These are phyloP conservation scores for Archilochus colubris DNA, from an alignment of 2,113 vertebrate species.

Conservation along the genomic window DNA sequence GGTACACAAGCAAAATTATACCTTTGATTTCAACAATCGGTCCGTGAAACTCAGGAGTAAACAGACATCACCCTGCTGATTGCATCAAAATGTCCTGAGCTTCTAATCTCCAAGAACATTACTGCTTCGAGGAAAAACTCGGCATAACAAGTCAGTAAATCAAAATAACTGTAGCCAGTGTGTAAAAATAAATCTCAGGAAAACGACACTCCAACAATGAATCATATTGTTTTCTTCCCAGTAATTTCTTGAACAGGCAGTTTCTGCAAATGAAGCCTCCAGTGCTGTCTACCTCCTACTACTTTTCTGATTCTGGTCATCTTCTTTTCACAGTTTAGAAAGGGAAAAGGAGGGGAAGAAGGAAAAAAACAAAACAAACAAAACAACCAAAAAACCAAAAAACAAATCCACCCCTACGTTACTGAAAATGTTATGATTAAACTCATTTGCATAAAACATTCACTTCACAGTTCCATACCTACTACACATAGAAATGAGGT, in stretches of 20 bases:
- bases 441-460: neutral
- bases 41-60: neutral
- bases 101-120: neutral
- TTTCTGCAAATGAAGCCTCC: constrained; percentile 57
- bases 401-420: neutral
- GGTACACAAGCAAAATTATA: neutral
- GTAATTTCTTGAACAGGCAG: constrained; percentile 64
- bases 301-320: neutral
- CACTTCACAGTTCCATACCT: neutral
- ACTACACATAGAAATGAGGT: neutral
- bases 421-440: neutral
- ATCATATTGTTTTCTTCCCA: constrained; percentile 74
- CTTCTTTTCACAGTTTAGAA: constrained; percentile 12
- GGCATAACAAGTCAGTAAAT: constrained; percentile 37
- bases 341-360: neutral
- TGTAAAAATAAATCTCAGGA: constrained; percentile 61
- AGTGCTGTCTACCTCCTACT: neutral
- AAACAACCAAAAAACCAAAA: neutral
- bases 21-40: neutral
- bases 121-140: constrained; percentile 45
- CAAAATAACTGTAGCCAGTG: constrained; percentile 67
- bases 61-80: constrained; percentile 10
- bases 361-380: neutral
- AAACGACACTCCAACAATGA: constrained; percentile 76
- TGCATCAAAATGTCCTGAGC: neutral